Evolutionary conservation across 2,113 vertebrate genomes (phyloP).

Genomic region (Rhinoderma darwinii): DNA sequence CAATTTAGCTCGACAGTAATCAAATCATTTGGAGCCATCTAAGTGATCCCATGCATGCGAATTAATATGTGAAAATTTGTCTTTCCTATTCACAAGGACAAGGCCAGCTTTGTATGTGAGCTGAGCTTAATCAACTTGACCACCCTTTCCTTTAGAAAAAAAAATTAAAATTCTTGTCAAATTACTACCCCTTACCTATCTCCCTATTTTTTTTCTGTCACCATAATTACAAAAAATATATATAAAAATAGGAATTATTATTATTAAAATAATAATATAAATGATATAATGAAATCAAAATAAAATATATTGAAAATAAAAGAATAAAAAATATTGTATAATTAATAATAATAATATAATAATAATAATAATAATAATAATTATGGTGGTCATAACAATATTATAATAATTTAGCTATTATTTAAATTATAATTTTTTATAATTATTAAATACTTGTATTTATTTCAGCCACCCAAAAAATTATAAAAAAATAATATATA

Average conservation of each 20-base stretch:
- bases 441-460: too few relatives aligned
- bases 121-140: slow-evolving; percentile 63
- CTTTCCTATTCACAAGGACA: slow-evolving; percentile 71
- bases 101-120: slow-evolving; percentile 69
- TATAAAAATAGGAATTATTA: not conserved
- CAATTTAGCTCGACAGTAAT: slow-evolving; percentile 71
- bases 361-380: too few relatives aligned
- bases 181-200: slow-evolving; percentile 39
- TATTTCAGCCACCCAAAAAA: not conserved
- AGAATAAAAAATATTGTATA: not conserved
- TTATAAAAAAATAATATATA: too few relatives aligned
- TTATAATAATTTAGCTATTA: too few relatives aligned
- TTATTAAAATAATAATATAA: not conserved
- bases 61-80: slow-evolving; percentile 74
- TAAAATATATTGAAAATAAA: too few relatives aligned
- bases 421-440: too few relatives aligned
- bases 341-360: too few relatives aligned
- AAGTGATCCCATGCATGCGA: slow-evolving; percentile 68
- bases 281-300: not conserved
- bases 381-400: too few relatives aligned
- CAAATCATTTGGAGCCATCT: slow-evolving; percentile 70
- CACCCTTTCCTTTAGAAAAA: too few relatives aligned
- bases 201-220: slow-evolving; percentile 57
- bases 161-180: too few relatives aligned
- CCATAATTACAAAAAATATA: slow-evolving; percentile 61